Base-by-base conservation (phyloP, 2,113 vertebrate species). In the Oxygymnocypris stewartii region DNA sequence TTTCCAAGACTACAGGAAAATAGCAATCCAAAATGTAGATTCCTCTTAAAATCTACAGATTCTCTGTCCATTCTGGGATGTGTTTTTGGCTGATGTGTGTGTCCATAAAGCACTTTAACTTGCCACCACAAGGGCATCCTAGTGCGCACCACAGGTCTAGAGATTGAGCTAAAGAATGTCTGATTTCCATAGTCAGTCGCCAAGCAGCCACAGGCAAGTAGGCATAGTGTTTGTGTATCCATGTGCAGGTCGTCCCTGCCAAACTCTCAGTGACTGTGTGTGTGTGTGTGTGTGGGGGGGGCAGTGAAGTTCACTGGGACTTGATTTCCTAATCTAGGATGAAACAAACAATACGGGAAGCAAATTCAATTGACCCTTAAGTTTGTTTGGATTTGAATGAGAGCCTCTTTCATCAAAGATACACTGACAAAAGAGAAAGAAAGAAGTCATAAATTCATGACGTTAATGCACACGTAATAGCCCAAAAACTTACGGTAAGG, bases 311-410 rank as follows among this genome's bases (percentile, higher is more conserved):
- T 25, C 40, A 4, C 59, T 6, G 35, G 54, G 83, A 87, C 82
- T 51, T 67, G 49, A 77, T 84, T 73, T 82, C 49, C 81, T 86
- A 88, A 88, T 85, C 35, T 57, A 28, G 31, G 77, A 8, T 61
- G 23, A 35, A 74, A 85, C 75, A 86, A 67, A 84, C 63, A 47
- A 57, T 6, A 47, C 9, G 35, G 63, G 28, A 76, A 49, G 81
- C 42, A 75, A 84, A 79, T 47, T 61, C 75, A 20, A 40, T 49
- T 23, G 75, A 61, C 74, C 35, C 63, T 79, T 57, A 31, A 42
- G 76, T 49, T 73, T 67, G 67, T 82, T 71, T 82, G 25, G n/a
- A 79, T 87, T 82, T 20, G 63, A 85, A 51, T 18, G 14, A 1
- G 7, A 31, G 76, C 44, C 9, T 16, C 31, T 28, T 78, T 35